phyloP scores from a whole-genome alignment of 2,113 vertebrate genomes.

The Odontophorus gujanensis region DNA sequence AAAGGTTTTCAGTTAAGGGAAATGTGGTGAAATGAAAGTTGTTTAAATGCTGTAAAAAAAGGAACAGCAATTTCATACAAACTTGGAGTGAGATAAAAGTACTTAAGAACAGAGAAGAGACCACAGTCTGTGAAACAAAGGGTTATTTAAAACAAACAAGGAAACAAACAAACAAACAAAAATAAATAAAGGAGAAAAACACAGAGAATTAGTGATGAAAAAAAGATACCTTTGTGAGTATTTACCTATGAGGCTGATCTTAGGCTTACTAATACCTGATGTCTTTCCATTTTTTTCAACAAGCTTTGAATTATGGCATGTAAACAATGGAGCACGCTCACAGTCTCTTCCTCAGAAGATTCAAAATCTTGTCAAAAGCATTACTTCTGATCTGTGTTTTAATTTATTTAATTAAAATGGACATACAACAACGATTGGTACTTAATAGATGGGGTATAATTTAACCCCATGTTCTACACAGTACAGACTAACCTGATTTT shows the following conservation, averaged over 20 bases:
- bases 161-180: background rate
- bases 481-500: background rate
- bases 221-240: background rate
- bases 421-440: fast-evolving
- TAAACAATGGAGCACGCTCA: background rate
- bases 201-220: background rate
- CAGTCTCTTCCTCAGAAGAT: background rate
- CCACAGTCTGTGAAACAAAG: background rate
- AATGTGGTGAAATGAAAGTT: background rate
- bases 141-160: background rate
- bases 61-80: background rate
- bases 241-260: background rate
- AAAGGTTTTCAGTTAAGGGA: background rate
- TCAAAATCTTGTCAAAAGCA: background rate
- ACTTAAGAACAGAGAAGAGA: background rate
- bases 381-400: background rate
- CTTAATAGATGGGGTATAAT: background rate
- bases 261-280: background rate
- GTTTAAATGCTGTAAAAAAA: background rate
- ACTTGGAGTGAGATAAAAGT: background rate
- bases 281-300: background rate
- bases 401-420: background rate
- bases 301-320: background rate
- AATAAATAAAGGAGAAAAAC: background rate
- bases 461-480: background rate